Base-by-base conservation (phyloP, 1,140 invertebrate genomes). In the Drosophila parvula region DNA sequence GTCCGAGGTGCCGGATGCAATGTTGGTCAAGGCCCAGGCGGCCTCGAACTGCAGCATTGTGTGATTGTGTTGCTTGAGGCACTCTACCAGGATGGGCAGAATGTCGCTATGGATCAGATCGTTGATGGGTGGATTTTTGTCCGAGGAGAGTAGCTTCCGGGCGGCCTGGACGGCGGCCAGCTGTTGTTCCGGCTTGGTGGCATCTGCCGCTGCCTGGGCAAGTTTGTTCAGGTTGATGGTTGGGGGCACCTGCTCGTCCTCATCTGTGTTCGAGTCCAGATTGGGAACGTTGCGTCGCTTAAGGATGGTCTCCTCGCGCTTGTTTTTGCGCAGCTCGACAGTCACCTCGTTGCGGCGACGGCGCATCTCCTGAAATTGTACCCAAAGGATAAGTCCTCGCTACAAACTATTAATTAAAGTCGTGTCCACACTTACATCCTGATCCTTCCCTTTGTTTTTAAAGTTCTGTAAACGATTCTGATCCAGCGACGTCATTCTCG, bases 91-190 rank as follows among this genome's bases (percentile, higher is more conserved):
- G 85, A 98, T 96, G 51, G 98, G 98, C 70, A 99, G 94, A 91
- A 99, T 98, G 51, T 97, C 97, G 92, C 97, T 97, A 28, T 95
- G 93, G 78, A 99, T 99, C 55, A 99, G 94, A 65, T 96, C 96
- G 94, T 99, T 97, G 89, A 99, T 99, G n/a, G 99, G 99, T 79
- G 99, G 99, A 94, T 99, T 99, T 79, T 97, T 95, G 93, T 99
- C 98, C 44, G 97, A 98, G 4, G 98, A 99, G 6, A 99, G 93
- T 58, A 99, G 93, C 93, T 99, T 99, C 67, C 99, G 94, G 55
- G 97, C 97, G 36, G 97, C 95, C 92, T 98, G 97, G 6, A 98
- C 96, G 51, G 97, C 96, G 77, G 94, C 93, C 76, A 98, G 94
- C 92, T 98, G 96, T 81, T 95, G 92, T 22, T 94, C 93, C 53